Percentiles rank a stretch among this genome's conserved stretches.
These are phyloP conservation scores for Galago senegalensis DNA, from an alignment of 2,797 vertebrate genomes.

Conservation along the genomic window DNA sequence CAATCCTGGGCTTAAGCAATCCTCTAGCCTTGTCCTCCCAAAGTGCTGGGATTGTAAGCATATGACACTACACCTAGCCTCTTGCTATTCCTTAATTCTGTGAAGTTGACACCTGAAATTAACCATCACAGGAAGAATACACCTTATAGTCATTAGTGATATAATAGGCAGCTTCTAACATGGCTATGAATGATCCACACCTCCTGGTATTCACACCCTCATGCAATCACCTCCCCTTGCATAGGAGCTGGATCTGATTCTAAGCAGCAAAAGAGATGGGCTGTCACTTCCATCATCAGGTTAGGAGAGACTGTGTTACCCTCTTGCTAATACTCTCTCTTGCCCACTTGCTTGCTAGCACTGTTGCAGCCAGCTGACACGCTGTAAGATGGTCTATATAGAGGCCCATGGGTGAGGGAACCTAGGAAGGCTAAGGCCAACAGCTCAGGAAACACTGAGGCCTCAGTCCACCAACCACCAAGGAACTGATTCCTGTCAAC, in stretches of 20 bases:
- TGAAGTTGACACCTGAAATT: not conserved
- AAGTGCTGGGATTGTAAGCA: not conserved
- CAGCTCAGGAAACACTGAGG: not conserved
- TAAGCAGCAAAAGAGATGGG: not conserved
- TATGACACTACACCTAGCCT: not conserved
- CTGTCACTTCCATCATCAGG: not conserved
- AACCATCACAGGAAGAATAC: not conserved
- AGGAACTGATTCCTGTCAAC: slow-evolving; percentile 5
- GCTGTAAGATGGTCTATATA: not conserved
- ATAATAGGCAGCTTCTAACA: not conserved
- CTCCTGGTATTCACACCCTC: not conserved
- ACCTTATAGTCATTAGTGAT: not conserved
- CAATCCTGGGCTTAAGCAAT: not conserved
- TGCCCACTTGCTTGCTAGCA: not conserved
- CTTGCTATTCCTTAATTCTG: not conserved
- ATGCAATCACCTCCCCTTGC: not conserved
- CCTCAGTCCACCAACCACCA: not conserved
- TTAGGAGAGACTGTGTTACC: not conserved
- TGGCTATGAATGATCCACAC: not conserved
- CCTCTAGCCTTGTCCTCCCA: not conserved
- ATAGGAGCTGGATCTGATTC: not conserved
- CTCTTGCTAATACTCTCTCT: not conserved
- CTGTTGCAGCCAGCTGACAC: not conserved
- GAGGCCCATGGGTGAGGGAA: not conserved
- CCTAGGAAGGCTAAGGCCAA: not conserved